Base-by-base conservation (phyloP, 2,888 invertebrate species). In the Chrysolina oricalcia region DNA sequence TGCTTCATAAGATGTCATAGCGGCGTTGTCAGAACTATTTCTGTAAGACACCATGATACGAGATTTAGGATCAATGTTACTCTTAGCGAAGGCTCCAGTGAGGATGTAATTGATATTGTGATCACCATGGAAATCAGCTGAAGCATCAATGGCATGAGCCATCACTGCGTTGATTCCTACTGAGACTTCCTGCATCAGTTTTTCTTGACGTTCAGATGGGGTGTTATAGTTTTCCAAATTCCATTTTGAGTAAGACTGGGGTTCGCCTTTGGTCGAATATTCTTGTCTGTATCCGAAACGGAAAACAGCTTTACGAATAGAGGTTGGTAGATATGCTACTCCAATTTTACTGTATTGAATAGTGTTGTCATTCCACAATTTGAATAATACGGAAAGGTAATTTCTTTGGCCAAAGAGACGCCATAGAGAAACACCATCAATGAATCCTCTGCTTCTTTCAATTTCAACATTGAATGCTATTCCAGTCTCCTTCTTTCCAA, bases 21-120 rank as follows among this genome's bases (percentile, higher is more conserved):
- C 78, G 64, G 78, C 73, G 15, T 72, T 74, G 85, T 15, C 84
- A 87, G 70, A 71, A 74, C 89, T 89, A 75, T 87, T 87, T 72
- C 87, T 88, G 80, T 89, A 89, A 83, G 90, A 92, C 46, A 91
- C 68, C n/a, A 92, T 86, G 43, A 89, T 85, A 70, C 92, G 91
- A n/a, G 90, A 87, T 83, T 91, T 92, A 6, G 90, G 87, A 81
- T 93, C 91, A 2, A 91, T 90, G 3, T 89, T 88, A 83, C 93
- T 93, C 15, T 86, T 84, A 40, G 91, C 91, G 23, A 89, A 81
- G 17, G 92, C 93, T 15, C 90, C 87, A 8, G 92, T 92, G 2
- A 91, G 81, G 0, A 89, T 87, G 80, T 91, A 91, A 77, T 91
- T 88, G n/a, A 89, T 87, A 77, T 90, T 89, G 80, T 90, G 89